These are phyloP conservation scores for Alexandromys fortis DNA, from an alignment of 2,113 vertebrate genomes.

Conservation along the genomic window DNA sequence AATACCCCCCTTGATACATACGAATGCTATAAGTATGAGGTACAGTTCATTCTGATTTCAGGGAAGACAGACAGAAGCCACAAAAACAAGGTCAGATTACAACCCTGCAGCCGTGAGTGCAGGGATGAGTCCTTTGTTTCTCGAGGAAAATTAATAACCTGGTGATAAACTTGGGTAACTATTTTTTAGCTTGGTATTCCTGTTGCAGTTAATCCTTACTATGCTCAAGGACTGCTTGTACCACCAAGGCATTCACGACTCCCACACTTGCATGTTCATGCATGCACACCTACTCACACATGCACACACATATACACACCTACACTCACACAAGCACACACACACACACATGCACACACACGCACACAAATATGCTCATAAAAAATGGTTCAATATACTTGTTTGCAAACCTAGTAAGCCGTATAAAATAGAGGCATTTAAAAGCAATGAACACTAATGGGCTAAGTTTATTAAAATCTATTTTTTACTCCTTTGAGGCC, in stretches of 20 bases:
- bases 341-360: background rate
- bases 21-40: background rate
- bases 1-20: background rate
- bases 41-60: background rate
- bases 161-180: slow-evolving; percentile 48
- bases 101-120: slow-evolving; percentile 22
- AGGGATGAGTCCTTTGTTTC: slow-evolving; percentile 66
- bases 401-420: slow-evolving; percentile 61
- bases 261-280: background rate
- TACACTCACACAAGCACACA: background rate
- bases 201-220: slow-evolving; percentile 48
- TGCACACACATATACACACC: background rate
- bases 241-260: background rate
- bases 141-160: slow-evolving; percentile 69
- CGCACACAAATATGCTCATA: background rate
- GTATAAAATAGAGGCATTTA: slow-evolving; percentile 69
- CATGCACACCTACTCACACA: background rate
- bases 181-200: slow-evolving; percentile 65
- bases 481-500: slow-evolving; percentile 66
- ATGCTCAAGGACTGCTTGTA: slow-evolving; percentile 3
- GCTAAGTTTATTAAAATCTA: slow-evolving; percentile 73
- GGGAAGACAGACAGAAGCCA: slow-evolving; percentile 48
- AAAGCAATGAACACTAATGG: slow-evolving; percentile 71
- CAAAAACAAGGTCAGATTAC: slow-evolving; percentile 63
- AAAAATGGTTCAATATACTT: background rate